These are phyloP conservation scores for Muschampia plurimacula DNA, from an alignment of 2,888 invertebrate genomes.

Conservation along the genomic window DNA sequence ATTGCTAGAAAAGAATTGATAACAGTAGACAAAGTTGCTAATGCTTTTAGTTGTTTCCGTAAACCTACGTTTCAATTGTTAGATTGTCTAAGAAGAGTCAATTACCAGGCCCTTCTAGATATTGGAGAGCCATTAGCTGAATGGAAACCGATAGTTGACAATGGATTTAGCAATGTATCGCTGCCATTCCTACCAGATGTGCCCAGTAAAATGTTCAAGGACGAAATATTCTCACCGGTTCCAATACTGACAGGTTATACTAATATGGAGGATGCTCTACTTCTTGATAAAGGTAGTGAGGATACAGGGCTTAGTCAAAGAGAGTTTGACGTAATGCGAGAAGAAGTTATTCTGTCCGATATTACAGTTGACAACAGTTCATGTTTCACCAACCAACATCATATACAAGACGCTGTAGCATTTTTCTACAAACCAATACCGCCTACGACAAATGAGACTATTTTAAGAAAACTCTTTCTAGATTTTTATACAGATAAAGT, in stretches of 20 bases:
- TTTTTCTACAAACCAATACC: conserved; percentile 91
- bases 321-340: conserved; percentile 87
- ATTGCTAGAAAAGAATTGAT: conserved; percentile 87
- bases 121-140: conserved; percentile 85
- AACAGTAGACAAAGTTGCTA: conserved; percentile 88
- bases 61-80: conserved; percentile 88
- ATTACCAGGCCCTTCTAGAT: conserved; percentile 86
- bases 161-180: conserved; percentile 87
- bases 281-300: conserved; percentile 85
- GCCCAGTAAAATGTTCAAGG: conserved; percentile 87
- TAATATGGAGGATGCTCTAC: conserved; percentile 92
- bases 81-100: conserved; percentile 88
- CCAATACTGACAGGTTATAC: conserved; percentile 92
- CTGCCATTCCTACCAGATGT: conserved; percentile 88
- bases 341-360: conserved; percentile 87
- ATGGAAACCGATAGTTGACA: conserved; percentile 93
- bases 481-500: conserved; percentile 91
- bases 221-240: conserved; percentile 87
- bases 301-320: conserved; percentile 86
- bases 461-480: conserved; percentile 88
- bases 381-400: conserved; percentile 87
- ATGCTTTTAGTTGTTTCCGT: conserved; percentile 88
- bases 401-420: conserved; percentile 89
- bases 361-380: conserved; percentile 85
- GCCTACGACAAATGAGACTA: conserved; percentile 86